Base-by-base conservation (phyloP, 2,888 invertebrate species). In the Cephalotes varians region DNA sequence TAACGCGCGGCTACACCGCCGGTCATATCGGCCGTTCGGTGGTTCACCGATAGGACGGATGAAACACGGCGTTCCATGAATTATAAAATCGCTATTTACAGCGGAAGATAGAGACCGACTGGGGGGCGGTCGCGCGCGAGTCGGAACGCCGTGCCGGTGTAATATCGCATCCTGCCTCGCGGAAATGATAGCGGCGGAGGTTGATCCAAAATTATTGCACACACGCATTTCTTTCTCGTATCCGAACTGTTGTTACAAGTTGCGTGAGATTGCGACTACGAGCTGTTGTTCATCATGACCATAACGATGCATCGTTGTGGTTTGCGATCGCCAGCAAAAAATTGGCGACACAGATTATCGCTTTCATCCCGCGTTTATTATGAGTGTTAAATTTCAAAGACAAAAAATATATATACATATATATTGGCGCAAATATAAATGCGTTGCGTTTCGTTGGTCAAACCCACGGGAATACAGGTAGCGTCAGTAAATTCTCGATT, bases 401-500 rank as follows among this genome's bases (percentile, higher is more conserved):
- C 18, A 56, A 34, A 44, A 34, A 7, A 10, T 28, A 56, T n/a
- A n/a, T n/a, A n/a, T n/a, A n/a, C n/a, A n/a, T n/a, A n/a, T n/a
- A 58, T 31, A 56, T 69, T 77, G 47, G 56, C 62, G 54, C 81
- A 51, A 28, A 49, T 31, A 49, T 31, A 2, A 25, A 76, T 44
- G 54, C 34, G 51, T 21, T 44, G 44, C 62, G 56, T 76, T 64
- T 64, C 15, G 21, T 37, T 21, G 47, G 76, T 37, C 65, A 77
- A 84, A 86, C 79, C 67, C 83, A 77, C 67, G 76, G 58, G 79
- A 80, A 82, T 69, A 69, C 67, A 85, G 84, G 83, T 69, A 73
- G 69, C 85, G 77, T 74, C 89, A 72, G 85, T 92, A 90, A 91
- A 91, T 92, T 90, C 82, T 83, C 88, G 88, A 92, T 91, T 92